Evolutionary conservation across 2,888 invertebrate species (phyloP).

Genomic region (Pterobdella sp.): DNA sequence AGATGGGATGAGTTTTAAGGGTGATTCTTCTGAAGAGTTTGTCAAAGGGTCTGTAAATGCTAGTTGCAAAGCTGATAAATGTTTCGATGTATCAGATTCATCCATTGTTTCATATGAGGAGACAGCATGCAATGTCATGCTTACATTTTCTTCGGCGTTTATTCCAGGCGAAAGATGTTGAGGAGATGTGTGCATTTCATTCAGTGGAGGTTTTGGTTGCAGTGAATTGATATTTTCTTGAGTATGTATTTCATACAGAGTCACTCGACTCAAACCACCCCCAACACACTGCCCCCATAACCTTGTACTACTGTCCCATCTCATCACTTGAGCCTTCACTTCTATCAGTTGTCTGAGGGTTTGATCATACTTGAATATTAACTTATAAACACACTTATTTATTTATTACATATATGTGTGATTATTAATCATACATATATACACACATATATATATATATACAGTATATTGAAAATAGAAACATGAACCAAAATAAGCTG

Average conservation of each 20-base stretch:
- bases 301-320: conserved; percentile 26
- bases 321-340: conserved; percentile 25
- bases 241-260: conserved; percentile 14
- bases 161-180: too few species aligned
- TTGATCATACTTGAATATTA: too few species aligned
- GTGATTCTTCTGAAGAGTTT: background rate
- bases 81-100: too few species aligned
- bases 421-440: background rate
- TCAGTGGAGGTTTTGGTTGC: background rate
- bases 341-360: conserved; percentile 17
- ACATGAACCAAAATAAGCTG: too few species aligned
- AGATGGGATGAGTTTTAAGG: background rate
- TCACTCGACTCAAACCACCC: conserved; percentile 25
- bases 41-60: background rate
- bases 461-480: too few species aligned
- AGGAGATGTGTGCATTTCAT: background rate
- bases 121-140: too few species aligned
- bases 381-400: conserved; percentile 24
- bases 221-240: background rate
- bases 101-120: too few species aligned
- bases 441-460: background rate
- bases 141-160: too few species aligned
- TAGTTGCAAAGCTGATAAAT: background rate
- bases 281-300: conserved; percentile 25
- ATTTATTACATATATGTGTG: conserved; percentile 10